A percentile compares a stretch with the other conserved stretches of the same genome.
Evolutionary conservation across 2,888 invertebrate genomes (phyloP).

Genomic region (Drosophila mercatorum): DNA sequence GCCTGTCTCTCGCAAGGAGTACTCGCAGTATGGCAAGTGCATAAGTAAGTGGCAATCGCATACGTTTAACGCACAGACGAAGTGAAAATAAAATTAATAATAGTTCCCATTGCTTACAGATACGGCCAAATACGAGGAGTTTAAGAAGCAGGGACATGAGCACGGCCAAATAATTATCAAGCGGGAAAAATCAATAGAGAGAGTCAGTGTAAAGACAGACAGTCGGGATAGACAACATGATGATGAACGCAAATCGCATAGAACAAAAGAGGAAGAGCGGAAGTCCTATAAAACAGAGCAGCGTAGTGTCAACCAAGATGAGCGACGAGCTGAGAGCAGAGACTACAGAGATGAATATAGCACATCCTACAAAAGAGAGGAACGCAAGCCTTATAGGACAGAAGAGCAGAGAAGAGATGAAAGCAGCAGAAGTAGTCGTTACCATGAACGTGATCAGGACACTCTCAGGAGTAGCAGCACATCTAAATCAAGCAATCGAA

Average conservation of each 20-base stretch:
- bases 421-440: conserved; percentile 41
- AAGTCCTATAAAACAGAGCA: conserved; percentile 28
- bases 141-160: conserved; percentile 86
- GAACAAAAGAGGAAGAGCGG: conserved; percentile 41
- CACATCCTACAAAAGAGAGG: conserved; percentile 26
- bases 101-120: conserved; percentile 85
- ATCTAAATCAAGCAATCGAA: conserved; percentile 38
- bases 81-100: conserved; percentile 16
- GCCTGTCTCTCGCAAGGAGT: conserved; percentile 92
- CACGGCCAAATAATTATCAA: conserved; percentile 77
- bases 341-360: conserved; percentile 24
- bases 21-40: conserved; percentile 91
- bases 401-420: conserved; percentile 30
- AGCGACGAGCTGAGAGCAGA: conserved; percentile 24
- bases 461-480: conserved; percentile 34
- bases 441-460: conserved; percentile 27
- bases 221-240: conserved; percentile 27
- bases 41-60: conserved; percentile 89
- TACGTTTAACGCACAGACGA: background rate
- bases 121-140: conserved; percentile 89
- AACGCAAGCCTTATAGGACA: conserved; percentile 12
- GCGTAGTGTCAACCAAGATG: conserved; percentile 19
- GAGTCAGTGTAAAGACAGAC: conserved; percentile 18
- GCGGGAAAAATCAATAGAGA: conserved; percentile 36
- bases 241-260: conserved; percentile 35